phyloP scores from a whole-genome alignment of 2,113 vertebrate species.

The Romanogobio albipinnatus region DNA sequence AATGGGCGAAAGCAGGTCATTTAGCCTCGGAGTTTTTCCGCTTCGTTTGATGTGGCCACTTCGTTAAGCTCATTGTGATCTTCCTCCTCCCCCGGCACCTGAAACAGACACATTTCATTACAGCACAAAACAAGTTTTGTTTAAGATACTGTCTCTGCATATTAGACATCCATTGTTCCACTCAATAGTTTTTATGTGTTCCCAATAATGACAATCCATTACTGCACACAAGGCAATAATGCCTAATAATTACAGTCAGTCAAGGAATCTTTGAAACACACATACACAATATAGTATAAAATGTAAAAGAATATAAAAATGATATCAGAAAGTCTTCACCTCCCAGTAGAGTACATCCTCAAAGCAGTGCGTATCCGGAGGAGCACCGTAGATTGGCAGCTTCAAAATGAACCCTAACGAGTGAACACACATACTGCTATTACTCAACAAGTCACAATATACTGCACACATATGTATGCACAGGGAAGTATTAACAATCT shows the following conservation, averaged over 20 bases:
- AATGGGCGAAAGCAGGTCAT: slow-evolving; percentile 8
- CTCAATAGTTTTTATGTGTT: too few relatives aligned
- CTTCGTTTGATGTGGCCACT: slow-evolving; percentile 62
- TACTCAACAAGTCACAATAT: not conserved
- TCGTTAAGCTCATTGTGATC: slow-evolving; percentile 57
- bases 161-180: not conserved
- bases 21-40: slow-evolving; percentile 70
- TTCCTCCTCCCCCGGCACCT: slow-evolving; percentile 74
- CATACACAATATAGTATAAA: not conserved
- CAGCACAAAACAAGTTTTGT: not conserved
- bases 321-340: slow-evolving; percentile 70
- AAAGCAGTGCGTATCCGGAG: slow-evolving; percentile 69
- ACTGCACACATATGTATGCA: not conserved
- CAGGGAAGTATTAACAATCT: not conserved
- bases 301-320: not conserved
- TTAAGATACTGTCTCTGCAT: not conserved
- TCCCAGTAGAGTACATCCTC: slow-evolving; percentile 83
- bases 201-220: not conserved
- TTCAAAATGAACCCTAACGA: slow-evolving; percentile 81
- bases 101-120: not conserved
- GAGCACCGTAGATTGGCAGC: slow-evolving; percentile 70
- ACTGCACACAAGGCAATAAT: not conserved
- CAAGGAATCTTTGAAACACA: not conserved
- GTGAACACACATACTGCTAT: not conserved
- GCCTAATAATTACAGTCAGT: not conserved